A percentile compares a stretch with the other conserved stretches of the same genome.
Evolutionary conservation across 2,888 invertebrate genomes (phyloP).

Genomic region (Volucella inanis): DNA sequence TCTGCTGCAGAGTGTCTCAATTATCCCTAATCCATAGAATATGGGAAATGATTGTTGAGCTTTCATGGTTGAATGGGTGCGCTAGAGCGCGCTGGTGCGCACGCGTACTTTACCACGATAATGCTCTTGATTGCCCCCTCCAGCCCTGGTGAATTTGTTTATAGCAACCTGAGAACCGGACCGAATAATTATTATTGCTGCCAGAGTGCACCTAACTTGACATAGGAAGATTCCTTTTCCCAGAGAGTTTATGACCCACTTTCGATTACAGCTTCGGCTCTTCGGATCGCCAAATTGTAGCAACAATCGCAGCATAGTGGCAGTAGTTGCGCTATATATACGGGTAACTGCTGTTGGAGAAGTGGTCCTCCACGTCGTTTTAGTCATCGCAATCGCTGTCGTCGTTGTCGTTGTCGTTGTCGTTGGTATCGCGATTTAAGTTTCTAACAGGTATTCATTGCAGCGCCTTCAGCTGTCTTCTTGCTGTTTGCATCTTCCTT

Average conservation of each 20-base stretch:
- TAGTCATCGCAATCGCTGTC: neutral
- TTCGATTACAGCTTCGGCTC: slow-evolving; percentile 65
- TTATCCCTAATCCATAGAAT: slow-evolving; percentile 74
- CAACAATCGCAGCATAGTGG: slow-evolving; percentile 29
- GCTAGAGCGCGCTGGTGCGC: slow-evolving; percentile 15
- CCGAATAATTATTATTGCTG: slow-evolving; percentile 73
- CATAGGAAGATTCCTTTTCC: slow-evolving; percentile 68
- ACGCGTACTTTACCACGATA: slow-evolving; percentile 2
- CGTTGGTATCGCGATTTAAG: slow-evolving; percentile 68
- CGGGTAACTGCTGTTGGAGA: slow-evolving; percentile 16
- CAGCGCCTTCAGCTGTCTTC: slow-evolving; percentile 67
- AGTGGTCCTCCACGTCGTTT: slow-evolving; percentile 11
- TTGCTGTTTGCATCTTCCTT: slow-evolving; percentile 19
- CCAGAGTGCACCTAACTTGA: slow-evolving; percentile 55
- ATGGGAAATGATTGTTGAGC: slow-evolving; percentile 64
- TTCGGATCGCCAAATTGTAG: slow-evolving; percentile 69
- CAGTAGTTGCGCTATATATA: neutral
- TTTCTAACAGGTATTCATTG: slow-evolving; percentile 74
- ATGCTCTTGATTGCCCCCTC: neutral
- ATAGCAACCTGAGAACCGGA: slow-evolving; percentile 71
- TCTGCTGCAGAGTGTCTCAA: slow-evolving; percentile 60
- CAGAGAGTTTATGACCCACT: slow-evolving; percentile 74
- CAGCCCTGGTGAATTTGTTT: slow-evolving; percentile 54
- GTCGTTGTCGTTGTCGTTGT: slow-evolving; percentile 43
- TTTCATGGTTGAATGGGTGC: slow-evolving; percentile 61